Evolutionary conservation across 2,113 vertebrate genomes (phyloP).

Genomic region (Sialia sialis): DNA sequence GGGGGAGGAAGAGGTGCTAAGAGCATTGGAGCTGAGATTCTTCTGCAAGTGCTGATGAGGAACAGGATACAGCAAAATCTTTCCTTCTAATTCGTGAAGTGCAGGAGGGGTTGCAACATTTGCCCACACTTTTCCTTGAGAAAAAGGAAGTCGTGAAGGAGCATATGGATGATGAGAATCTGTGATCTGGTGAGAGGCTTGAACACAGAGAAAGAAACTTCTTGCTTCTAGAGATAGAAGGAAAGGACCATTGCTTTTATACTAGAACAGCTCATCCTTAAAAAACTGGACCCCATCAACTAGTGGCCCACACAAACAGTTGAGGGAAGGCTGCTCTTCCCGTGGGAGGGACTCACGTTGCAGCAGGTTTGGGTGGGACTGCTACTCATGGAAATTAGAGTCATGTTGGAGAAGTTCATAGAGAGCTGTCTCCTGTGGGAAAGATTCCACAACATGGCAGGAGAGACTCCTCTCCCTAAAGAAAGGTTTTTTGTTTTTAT

Average conservation of each 20-base stretch:
- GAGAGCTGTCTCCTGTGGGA: too few relatives aligned
- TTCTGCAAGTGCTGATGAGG: neutral
- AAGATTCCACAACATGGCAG: too few relatives aligned
- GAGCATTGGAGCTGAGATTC: neutral
- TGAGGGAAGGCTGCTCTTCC: neutral
- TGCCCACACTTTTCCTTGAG: too few relatives aligned
- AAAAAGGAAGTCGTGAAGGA: neutral
- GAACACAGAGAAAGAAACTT: neutral
- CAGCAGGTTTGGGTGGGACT: neutral
- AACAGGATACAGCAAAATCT: too few relatives aligned
- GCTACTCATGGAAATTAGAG: neutral
- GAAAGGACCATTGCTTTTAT: neutral
- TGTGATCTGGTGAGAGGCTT: neutral
- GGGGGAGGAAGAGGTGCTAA: neutral
- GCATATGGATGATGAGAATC: neutral
- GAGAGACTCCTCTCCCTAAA: too few relatives aligned
- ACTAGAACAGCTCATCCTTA: neutral
- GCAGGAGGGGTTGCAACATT: neutral
- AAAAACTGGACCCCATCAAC: neutral
- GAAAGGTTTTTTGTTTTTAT: too few relatives aligned
- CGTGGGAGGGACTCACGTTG: neutral
- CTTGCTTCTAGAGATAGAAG: neutral
- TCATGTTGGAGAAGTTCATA: neutral
- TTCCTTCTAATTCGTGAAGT: neutral
- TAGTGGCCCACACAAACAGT: neutral